Evolutionary conservation across 1,140 invertebrate species (phyloP), one percentile per base, ranked within the genome.

Genomic region (Drosophila repleta): DNA sequence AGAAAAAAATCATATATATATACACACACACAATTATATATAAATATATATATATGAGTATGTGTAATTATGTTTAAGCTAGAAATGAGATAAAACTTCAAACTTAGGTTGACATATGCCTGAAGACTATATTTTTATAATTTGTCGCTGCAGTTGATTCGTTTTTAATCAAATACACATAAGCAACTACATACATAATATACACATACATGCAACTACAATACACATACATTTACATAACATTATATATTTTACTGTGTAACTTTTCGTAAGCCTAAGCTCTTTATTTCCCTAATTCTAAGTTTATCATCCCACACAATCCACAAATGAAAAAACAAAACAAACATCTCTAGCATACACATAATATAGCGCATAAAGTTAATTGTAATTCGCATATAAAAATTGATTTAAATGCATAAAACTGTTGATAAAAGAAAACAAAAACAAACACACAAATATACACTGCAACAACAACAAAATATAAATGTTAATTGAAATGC

Each of bases 101-200:
- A 64, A 73, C 24, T 70, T 80, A 80, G 74, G 72, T 75, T 83
- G 65, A 74, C 61, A 77, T 74, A 78, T 58, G 55, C 65, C 69
- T 57, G 60, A 70, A 70, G 74, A 81, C 68, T 78, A 81, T 85
- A 85, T 84, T 84, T 84, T 87, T 84, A 77, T 84, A 84, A 87
- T 81, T 85, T 85, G 75, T 70, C 76, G 57, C 55, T 48, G 67
- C 63, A 51, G 60, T 84, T 84, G 76, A 63, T 84, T 80, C 64
- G 63, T 66, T 74, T 77, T 55, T 55, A 74, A 11, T 11, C 32
- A 65, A 78, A 60, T 75, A 58, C 64, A 63, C 64, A 63, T 63
- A 60, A 64, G 65, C 45, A 90, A 77, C 53, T 61, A 66, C 45
- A 88, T 70, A 76, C 46, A 64, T 24, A 24, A 11, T 13, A 35